Evolutionary conservation across 2,888 invertebrate species (phyloP).

Genomic region (Trichacis sp.): DNA sequence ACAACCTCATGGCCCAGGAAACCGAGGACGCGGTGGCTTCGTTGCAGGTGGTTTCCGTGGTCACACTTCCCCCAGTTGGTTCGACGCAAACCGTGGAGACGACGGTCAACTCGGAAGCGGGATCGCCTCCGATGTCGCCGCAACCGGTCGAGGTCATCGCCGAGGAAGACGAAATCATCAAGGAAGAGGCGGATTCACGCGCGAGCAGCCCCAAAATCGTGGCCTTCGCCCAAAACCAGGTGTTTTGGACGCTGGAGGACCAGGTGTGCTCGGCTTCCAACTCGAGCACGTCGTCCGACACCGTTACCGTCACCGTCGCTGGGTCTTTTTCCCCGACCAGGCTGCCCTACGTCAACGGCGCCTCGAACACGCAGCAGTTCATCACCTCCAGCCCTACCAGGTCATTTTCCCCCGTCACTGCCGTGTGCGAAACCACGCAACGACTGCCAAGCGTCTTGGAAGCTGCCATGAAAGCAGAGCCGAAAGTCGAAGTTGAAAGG

Average conservation of each 20-base stretch:
- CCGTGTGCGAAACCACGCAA: conserved; percentile 61
- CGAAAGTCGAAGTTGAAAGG: conserved; percentile 80
- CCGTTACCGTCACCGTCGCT: conserved; percentile 27
- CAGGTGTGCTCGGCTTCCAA: conserved; percentile 25
- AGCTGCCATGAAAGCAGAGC: conserved; percentile 89
- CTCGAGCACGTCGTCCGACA: conserved; percentile 23
- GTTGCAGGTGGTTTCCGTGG: conserved; percentile 71
- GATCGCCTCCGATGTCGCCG: conserved; percentile 61
- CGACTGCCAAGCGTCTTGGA: conserved; percentile 80
- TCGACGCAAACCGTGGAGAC: conserved; percentile 76
- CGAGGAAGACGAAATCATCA: conserved; percentile 52
- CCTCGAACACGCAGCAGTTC: conserved; percentile 58
- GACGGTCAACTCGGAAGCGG: conserved; percentile 69
- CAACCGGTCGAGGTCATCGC: conserved; percentile 54
- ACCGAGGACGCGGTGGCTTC: conserved; percentile 67
- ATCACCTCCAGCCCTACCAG: conserved; percentile 59
- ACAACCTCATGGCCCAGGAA: conserved; percentile 65
- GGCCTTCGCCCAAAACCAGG: conserved; percentile 52
- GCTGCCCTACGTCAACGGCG: conserved; percentile 52
- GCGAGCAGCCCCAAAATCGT: conserved; percentile 60
- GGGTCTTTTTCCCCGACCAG: conserved; percentile 57
- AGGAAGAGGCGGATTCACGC: conserved; percentile 51
- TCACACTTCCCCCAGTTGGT: conserved; percentile 73
- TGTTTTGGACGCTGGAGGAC: conserved; percentile 57
- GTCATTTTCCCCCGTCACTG: conserved; percentile 60